phyloP scores from a whole-genome alignment of 2,797 vertebrate species.

The Lepidocolaptes lacrymiger region DNA sequence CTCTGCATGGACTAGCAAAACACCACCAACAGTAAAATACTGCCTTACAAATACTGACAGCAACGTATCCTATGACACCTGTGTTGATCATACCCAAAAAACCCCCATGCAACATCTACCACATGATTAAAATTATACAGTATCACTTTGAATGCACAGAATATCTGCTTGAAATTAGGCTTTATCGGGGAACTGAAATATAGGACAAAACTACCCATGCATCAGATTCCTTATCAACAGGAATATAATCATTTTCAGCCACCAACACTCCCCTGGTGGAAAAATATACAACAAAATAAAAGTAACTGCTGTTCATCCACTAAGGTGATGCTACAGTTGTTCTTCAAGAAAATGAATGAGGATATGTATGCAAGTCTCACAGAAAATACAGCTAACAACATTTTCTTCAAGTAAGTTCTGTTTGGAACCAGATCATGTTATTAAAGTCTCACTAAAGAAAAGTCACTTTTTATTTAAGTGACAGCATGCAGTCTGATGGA shows the following conservation, averaged over 20 bases:
- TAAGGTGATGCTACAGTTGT: not conserved
- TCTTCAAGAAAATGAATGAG: not conserved
- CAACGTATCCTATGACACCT: not conserved
- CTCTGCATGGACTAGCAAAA: not conserved
- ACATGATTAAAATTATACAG: not conserved
- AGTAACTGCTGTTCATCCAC: not conserved
- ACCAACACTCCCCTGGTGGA: not conserved
- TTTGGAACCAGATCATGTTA: not conserved
- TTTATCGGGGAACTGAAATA: not conserved
- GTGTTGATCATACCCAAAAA: not conserved
- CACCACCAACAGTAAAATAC: not conserved
- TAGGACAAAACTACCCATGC: not conserved
- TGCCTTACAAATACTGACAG: not conserved
- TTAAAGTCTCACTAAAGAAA: not conserved
- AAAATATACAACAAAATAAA: not conserved
- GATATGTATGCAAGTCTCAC: not conserved
- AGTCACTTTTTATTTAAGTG: not conserved
- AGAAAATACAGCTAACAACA: not conserved
- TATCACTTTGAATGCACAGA: not conserved
- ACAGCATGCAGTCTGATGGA: not conserved
- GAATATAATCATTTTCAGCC: not conserved
- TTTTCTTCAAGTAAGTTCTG: not conserved
- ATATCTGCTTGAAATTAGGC: constrained; percentile 30
- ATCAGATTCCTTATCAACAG: not conserved
- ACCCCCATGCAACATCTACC: not conserved